Base-by-base conservation (phyloP, 2,797 vertebrate genomes). In the Gadopsis marmoratus region DNA sequence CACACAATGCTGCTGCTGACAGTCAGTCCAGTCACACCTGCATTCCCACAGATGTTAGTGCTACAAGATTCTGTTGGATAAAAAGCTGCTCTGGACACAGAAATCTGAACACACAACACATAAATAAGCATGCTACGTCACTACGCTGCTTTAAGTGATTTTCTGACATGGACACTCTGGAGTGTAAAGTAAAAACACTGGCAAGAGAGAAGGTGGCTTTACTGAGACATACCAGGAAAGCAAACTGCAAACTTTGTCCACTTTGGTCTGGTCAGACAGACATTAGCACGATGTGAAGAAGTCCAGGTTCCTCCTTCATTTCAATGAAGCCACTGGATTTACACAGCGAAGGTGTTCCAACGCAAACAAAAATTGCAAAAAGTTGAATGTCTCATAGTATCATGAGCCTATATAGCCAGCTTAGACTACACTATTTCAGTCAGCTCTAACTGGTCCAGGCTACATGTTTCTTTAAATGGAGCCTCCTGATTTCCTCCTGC, bases 1-100 rank as follows among this genome's bases (percentile, higher is more conserved):
- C 65, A 68, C 60, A 53, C 33, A 60, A 64, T 29, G 51, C 45
- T 66, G 41, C 63, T 67, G 66, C 48, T 63, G 50, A 51, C 54
- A 73, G 55, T 76, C 67, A 79, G 86, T 55, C 71, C 41, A 50
- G 51, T 69, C 51, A 53, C 43, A 79, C 68, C 65, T 71, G 74
- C 47, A 50, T 37, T 74, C 45, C 31, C 45, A 61, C 21, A 48
- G 45, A 31, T 41, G 29, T 14, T 39, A 31, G 19, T 16, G 51
- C 6, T 16, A 54, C 11, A 35, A 37, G 17, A 23, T 19, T 11
- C 23, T 33, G 19, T 26, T 12, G 12, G 17, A 19, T 23, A 14
- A 19, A 58, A 26, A 29, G 51, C 33, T 45, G 16, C 5, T 45
- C 43, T 51, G 39, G 10, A 54, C 47, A 37, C 19, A 39, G 8